These are phyloP conservation scores for Phasia obesa DNA, from an alignment of 2,888 invertebrate genomes.

Conservation along the genomic window DNA sequence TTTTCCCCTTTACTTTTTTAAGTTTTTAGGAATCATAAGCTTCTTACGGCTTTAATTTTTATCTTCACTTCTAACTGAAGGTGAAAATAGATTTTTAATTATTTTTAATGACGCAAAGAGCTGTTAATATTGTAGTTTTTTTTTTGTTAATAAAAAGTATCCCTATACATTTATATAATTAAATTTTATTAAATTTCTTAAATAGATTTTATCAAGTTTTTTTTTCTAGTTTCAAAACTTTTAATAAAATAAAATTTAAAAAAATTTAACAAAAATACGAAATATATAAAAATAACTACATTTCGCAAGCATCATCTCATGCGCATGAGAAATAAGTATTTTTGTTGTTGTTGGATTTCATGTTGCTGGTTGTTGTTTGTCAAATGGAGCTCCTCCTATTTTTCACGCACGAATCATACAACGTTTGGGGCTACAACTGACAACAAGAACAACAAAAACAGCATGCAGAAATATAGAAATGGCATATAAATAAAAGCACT, in stretches of 20 bases:
- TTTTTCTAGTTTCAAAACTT: neutral
- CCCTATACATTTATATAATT: too few relatives aligned
- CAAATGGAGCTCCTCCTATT: slow-evolving; percentile 79
- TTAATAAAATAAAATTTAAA: neutral
- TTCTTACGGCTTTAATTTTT: too few relatives aligned
- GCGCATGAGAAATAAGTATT: slow-evolving; percentile 72
- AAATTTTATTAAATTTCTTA: too few relatives aligned
- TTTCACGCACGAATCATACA: slow-evolving; percentile 79
- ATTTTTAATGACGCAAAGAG: too few relatives aligned
- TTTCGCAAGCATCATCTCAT: slow-evolving; percentile 67
- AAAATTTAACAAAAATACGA: slow-evolving; percentile 12
- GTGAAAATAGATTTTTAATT: too few relatives aligned
- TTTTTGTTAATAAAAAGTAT: too few relatives aligned
- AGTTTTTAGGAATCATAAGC: too few relatives aligned
- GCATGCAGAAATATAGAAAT: slow-evolving; percentile 42
- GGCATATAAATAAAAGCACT: slow-evolving; percentile 38
- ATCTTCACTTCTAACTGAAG: too few relatives aligned
- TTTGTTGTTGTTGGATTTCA: slow-evolving; percentile 13
- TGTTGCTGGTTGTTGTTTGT: slow-evolving; percentile 53
- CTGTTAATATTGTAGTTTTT: too few relatives aligned
- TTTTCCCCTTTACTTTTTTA: too few relatives aligned
- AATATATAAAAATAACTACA: slow-evolving; percentile 36
- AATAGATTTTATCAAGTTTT: too few relatives aligned
- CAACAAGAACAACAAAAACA: slow-evolving; percentile 42
- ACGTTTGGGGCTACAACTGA: slow-evolving; percentile 58